Conservation (phyloP, 2,888 invertebrate genomes). For the Plemyria rubiginata region DNA sequence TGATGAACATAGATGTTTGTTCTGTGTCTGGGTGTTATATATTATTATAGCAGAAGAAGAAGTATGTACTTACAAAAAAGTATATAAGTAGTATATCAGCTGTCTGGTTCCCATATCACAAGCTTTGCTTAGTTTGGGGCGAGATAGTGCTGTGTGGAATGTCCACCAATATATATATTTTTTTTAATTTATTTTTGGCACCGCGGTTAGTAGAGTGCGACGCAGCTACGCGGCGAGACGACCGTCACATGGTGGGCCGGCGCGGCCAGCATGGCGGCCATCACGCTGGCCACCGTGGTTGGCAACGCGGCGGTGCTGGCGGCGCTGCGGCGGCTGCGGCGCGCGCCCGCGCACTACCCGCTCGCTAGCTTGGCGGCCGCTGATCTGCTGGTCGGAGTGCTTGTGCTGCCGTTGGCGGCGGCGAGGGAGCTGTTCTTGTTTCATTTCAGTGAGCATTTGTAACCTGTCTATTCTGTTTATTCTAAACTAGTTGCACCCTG, state of each 20-base stretch:
- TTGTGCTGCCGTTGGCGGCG: conserved; percentile 84
- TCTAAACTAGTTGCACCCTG: too few relatives aligned
- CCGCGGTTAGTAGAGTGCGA: conserved; percentile 26
- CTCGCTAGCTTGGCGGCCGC: conserved; percentile 88
- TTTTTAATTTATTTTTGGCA: too few relatives aligned
- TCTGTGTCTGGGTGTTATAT: too few relatives aligned
- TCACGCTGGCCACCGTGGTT: conserved; percentile 56
- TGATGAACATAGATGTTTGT: too few relatives aligned
- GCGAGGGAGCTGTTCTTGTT: conserved; percentile 83
- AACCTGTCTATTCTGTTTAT: too few relatives aligned
- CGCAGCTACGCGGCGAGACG: conserved; percentile 55
- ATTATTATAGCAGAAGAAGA: too few relatives aligned
- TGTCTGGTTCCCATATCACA: too few relatives aligned
- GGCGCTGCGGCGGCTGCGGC: conserved; percentile 59
- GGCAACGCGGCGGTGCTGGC: conserved; percentile 67
- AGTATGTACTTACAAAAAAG: too few relatives aligned
- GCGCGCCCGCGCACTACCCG: conserved; percentile 86
- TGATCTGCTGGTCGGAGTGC: conserved; percentile 85
- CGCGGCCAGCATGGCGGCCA: conserved; percentile 55
- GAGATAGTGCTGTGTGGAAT: too few relatives aligned
- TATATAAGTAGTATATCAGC: too few relatives aligned
- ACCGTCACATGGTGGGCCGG: conserved; percentile 50
- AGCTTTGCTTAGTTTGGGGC: too few relatives aligned
- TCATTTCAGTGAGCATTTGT: conserved; percentile 69
- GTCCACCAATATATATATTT: too few relatives aligned